Evolutionary conservation across 1,140 invertebrate species (phyloP).

Genomic region (Pygmarrhopalites habei): DNA sequence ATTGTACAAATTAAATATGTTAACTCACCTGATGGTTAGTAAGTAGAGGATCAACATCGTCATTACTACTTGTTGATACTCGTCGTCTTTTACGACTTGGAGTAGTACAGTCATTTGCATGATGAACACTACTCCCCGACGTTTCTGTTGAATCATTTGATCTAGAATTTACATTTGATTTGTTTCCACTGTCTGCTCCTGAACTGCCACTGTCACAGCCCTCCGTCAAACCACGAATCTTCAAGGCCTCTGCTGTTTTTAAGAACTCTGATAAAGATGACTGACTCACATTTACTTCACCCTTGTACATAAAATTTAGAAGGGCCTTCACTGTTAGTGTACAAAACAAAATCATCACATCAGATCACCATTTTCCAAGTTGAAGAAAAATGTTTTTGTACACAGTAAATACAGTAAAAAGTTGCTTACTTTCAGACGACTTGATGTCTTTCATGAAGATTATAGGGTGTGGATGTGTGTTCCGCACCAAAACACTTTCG

Average conservation of each 20-base stretch:
- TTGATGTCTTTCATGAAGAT: slow-evolving; percentile 85
- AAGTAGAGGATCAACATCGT: slow-evolving; percentile 19
- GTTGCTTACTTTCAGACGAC: slow-evolving; percentile 57
- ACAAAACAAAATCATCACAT: no score
- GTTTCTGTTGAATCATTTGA: slow-evolving; percentile 4
- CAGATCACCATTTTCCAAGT: no score
- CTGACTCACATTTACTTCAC: slow-evolving; percentile 80
- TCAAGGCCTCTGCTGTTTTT: slow-evolving; percentile 81
- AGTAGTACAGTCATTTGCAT: slow-evolving; percentile 15
- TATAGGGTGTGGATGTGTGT: slow-evolving; percentile 82
- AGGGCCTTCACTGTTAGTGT: slow-evolving; percentile 80
- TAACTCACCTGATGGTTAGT: slow-evolving; percentile 35
- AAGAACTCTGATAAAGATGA: slow-evolving; percentile 78
- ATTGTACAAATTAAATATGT: no score
- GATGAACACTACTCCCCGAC: neutral
- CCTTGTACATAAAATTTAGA: slow-evolving; percentile 85
- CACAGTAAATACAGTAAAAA: no score
- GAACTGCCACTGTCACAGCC: slow-evolving; percentile 25
- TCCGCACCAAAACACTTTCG: slow-evolving; percentile 84
- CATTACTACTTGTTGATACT: slow-evolving; percentile 28
- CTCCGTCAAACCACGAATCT: slow-evolving; percentile 80
- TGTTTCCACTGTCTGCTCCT: neutral
- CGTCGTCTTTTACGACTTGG: slow-evolving; percentile 26
- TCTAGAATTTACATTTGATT: slow-evolving; percentile 8
- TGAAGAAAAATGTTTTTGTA: no score